phyloP scores from a whole-genome alignment of 1,140 invertebrate genomes.

The Melipona quadrifasciata region DNA sequence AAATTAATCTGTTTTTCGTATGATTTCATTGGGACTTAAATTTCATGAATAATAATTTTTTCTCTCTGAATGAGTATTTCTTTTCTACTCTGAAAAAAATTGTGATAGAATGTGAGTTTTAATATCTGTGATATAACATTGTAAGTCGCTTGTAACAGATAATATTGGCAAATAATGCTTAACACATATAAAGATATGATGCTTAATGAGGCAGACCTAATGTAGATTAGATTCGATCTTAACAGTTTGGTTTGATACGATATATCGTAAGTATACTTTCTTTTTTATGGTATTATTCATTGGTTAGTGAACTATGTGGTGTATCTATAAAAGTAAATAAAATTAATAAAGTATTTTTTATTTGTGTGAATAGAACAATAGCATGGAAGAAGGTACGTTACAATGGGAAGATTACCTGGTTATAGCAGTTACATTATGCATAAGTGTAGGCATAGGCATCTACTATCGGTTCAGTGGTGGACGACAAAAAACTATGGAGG shows the following conservation, averaged over 20 bases:
- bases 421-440: slow-evolving; percentile 83
- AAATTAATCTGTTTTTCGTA: not conserved
- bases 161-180: not conserved
- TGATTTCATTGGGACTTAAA: not conserved
- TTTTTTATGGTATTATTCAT: not conserved
- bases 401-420: slow-evolving; percentile 85
- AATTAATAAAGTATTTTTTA: not conserved
- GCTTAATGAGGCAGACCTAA: not conserved
- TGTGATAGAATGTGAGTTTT: not conserved
- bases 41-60: not conserved
- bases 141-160: not conserved
- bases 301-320: not conserved
- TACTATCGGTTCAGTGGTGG: slow-evolving; percentile 93
- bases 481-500: slow-evolving; percentile 91
- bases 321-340: not conserved
- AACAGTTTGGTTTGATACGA: not conserved
- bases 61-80: not conserved
- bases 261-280: not conserved
- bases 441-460: slow-evolving; percentile 88
- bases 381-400: slow-evolving; percentile 69
- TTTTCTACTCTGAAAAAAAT: not conserved
- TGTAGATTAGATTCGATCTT: not conserved
- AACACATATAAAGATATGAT: slow-evolving; percentile 2
- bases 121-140: not conserved
- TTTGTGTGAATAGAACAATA: not conserved